Percentiles rank a stretch among this genome's conserved stretches.
phyloP scores from a whole-genome alignment of 2,113 vertebrate species.

The Columba janthina region DNA sequence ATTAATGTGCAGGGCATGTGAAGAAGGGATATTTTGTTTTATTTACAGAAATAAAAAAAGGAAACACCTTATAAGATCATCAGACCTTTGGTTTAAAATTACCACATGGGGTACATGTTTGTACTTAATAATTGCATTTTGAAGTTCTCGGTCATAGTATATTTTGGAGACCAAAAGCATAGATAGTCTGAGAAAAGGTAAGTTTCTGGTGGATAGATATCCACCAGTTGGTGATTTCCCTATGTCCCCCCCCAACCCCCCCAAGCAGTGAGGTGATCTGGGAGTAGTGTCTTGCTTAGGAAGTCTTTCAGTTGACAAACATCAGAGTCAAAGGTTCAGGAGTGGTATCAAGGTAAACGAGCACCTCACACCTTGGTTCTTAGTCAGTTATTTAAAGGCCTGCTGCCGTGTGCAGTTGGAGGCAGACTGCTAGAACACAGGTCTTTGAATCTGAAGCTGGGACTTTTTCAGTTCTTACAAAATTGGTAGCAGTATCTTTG shows the following conservation, averaged over 20 bases:
- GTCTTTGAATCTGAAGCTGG: background rate
- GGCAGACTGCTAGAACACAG: background rate
- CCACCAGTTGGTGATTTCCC: background rate
- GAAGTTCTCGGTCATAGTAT: background rate
- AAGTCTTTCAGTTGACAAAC: background rate
- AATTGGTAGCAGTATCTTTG: background rate
- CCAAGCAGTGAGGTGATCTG: background rate
- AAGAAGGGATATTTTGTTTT: background rate
- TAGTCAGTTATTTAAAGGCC: background rate
- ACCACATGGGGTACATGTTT: background rate
- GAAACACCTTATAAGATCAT: background rate
- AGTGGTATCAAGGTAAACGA: background rate
- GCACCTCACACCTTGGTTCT: background rate
- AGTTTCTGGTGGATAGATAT: background rate
- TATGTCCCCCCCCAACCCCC: no score
- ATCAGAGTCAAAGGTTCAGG: background rate
- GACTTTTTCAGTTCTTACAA: background rate
- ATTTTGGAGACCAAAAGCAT: background rate
- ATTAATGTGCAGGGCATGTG: background rate
- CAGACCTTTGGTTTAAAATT: background rate
- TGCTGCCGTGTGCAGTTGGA: background rate
- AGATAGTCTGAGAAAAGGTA: background rate
- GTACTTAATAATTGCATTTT: background rate
- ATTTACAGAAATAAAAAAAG: background rate
- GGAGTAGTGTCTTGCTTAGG: background rate